Evolutionary conservation across 2,888 invertebrate genomes (phyloP).

Genomic region (Timema podura): DNA sequence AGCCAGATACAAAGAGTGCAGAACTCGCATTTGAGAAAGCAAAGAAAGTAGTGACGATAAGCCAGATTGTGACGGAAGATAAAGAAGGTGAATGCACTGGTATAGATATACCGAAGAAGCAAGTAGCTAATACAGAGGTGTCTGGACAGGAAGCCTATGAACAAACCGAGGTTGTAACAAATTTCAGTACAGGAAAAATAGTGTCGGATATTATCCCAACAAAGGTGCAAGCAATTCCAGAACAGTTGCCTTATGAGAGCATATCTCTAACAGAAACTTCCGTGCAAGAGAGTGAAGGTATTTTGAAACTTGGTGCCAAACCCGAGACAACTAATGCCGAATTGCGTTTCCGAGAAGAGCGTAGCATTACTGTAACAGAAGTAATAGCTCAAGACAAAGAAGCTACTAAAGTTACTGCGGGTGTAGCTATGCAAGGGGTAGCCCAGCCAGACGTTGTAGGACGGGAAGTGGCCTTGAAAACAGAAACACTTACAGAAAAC

Average conservation of each 20-base stretch:
- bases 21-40: constrained; percentile 35
- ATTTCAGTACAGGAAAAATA: constrained; percentile 30
- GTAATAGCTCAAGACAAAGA: constrained; percentile 36
- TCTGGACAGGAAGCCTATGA: constrained; percentile 46
- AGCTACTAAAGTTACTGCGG: constrained; percentile 42
- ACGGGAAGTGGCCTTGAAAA: constrained; percentile 46
- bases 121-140: constrained; percentile 40
- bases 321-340: constrained; percentile 35
- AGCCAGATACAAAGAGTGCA: constrained; percentile 36
- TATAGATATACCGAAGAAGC: constrained; percentile 33
- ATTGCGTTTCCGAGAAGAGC: constrained; percentile 37
- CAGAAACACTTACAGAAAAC: constrained; percentile 42
- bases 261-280: constrained; percentile 38
- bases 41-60: constrained; percentile 37
- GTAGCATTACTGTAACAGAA: constrained; percentile 43
- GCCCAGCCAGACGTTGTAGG: constrained; percentile 47
- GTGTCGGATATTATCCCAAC: constrained; percentile 23
- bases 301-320: constrained; percentile 34
- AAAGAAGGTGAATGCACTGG: constrained; percentile 33
- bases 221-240: constrained; percentile 39
- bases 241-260: constrained; percentile 39
- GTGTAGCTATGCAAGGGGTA: constrained; percentile 46
- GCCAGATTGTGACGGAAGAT: constrained; percentile 37
- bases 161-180: constrained; percentile 39
- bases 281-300: constrained; percentile 40